Evolutionary conservation across 2,797 vertebrate species (phyloP), one percentile per base, ranked within the genome.

Genomic region (Arctocebus calabarensis): DNA sequence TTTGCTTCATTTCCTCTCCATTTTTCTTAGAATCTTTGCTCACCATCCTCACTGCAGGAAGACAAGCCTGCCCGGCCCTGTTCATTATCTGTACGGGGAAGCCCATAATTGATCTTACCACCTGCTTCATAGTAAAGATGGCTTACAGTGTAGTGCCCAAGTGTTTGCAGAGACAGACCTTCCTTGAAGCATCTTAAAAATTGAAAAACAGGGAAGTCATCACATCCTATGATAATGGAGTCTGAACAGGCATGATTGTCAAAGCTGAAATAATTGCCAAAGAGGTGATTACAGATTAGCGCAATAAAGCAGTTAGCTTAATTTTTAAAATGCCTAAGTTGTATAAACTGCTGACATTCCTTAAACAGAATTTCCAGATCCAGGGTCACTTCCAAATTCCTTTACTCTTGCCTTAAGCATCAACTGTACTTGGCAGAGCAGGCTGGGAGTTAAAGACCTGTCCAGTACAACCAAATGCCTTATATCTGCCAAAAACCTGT

Each of bases 401-500:
- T 96, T 95, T 70, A 66, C 43, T 94, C 43, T 96, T 71, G 88
- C 88, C 71, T 91, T 75, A 84, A 96, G 92, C 86, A 78, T 88
- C 83, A 94, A n/a, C 32, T 82, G 29, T 83, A 48, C 83, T 96
- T 95, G 91, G 83, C 91, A 89, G 70, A 62, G 27, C 34, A 52
- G 62, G 43, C 73, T 83, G 68, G 55, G 75, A 94, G 70, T 34
- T 62, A 88, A 91, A 97, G 86, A 78, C 55, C 79, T 81, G 34
- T 55, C 83, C 22, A 1, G n/a, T 25, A 19, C 20, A 6, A 5
- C 84, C 89, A 57, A 90, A 2, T 91, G 66, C 71, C 81, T 71
- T 84, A 1, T 17, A 57, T 27, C 61, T 95, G 2, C 66, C 64
- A 59, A 9, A 34, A 87, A 95, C 40, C 73, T 87, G 73, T 22